Percentiles rank a stretch among this genome's conserved stretches.
These are phyloP conservation scores for Cataglyphis cursor DNA, from an alignment of 2,888 invertebrate genomes.

Conservation along the genomic window DNA sequence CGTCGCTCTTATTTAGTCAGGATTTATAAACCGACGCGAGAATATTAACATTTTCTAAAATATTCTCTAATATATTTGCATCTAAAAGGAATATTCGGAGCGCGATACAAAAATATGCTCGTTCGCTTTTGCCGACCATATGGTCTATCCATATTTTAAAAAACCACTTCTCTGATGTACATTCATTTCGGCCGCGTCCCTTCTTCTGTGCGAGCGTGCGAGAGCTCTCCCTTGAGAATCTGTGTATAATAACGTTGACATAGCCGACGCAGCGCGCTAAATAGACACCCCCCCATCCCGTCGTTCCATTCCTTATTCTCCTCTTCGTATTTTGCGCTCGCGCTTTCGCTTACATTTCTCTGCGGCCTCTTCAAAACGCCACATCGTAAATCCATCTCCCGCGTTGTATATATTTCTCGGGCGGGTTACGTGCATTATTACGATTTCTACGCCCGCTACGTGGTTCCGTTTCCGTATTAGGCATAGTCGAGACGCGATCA, in stretches of 20 bases:
- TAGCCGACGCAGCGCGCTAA: conserved; percentile 80
- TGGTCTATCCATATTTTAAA: conserved; percentile 81
- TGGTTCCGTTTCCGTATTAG: conserved; percentile 21
- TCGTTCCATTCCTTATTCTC: conserved; percentile 64
- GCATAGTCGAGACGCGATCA: conserved; percentile 4
- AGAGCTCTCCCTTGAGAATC: conserved; percentile 81
- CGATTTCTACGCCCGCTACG: conserved; percentile 60
- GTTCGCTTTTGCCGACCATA: conserved; percentile 53
- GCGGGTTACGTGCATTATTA: conserved; percentile 70
- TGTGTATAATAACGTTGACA: conserved; percentile 85
- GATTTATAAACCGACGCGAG: background rate
- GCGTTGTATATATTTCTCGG: conserved; percentile 47
- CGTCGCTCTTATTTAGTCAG: background rate
- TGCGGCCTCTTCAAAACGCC: conserved; percentile 64
- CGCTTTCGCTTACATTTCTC: conserved; percentile 66
- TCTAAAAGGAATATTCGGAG: background rate
- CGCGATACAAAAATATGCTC: background rate
- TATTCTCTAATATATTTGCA: background rate
- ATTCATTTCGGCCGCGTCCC: conserved; percentile 74
- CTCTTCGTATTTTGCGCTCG: conserved; percentile 64
- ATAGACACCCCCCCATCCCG: conserved; percentile 74
- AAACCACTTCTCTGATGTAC: conserved; percentile 81
- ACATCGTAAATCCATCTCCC: conserved; percentile 66
- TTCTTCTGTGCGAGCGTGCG: conserved; percentile 57
- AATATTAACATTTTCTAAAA: background rate